Conservation (phyloP, 2,888 invertebrate species). For the Rhingia campestris region DNA sequence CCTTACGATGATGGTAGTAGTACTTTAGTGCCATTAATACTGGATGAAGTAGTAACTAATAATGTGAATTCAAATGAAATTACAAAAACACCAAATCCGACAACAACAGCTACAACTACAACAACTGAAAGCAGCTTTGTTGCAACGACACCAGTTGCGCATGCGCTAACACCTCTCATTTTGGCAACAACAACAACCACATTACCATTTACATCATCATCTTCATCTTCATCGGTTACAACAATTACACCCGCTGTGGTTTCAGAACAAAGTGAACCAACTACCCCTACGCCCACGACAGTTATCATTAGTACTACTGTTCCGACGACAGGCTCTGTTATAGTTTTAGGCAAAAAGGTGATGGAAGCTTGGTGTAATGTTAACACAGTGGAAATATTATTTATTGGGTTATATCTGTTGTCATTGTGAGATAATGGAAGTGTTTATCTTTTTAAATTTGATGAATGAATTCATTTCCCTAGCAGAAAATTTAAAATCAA, state of each 20-base stretch:
- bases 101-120: slow-evolving; percentile 46
- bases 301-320: slow-evolving; percentile 60
- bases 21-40: slow-evolving; percentile 73
- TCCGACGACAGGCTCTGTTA: slow-evolving; percentile 58
- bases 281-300: slow-evolving; percentile 64
- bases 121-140: slow-evolving; percentile 55
- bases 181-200: slow-evolving; percentile 67
- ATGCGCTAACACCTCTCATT: slow-evolving; percentile 53
- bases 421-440: slow-evolving; percentile 54
- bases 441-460: slow-evolving; percentile 5
- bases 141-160: slow-evolving; percentile 50
- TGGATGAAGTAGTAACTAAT: slow-evolving; percentile 66
- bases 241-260: slow-evolving; percentile 65
- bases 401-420: background rate
- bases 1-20: slow-evolving; percentile 67
- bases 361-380: slow-evolving; percentile 47
- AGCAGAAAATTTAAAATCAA: background rate
- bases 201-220: slow-evolving; percentile 60
- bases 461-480: background rate
- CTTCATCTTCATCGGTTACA: slow-evolving; percentile 62
- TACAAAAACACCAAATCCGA: slow-evolving; percentile 48
- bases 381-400: slow-evolving; percentile 2
- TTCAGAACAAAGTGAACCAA: slow-evolving; percentile 59
- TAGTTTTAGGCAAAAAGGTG: slow-evolving; percentile 66
- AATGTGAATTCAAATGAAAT: slow-evolving; percentile 68